Conservation (phyloP, 2,797 vertebrate genomes). For the Periparus ater region DNA sequence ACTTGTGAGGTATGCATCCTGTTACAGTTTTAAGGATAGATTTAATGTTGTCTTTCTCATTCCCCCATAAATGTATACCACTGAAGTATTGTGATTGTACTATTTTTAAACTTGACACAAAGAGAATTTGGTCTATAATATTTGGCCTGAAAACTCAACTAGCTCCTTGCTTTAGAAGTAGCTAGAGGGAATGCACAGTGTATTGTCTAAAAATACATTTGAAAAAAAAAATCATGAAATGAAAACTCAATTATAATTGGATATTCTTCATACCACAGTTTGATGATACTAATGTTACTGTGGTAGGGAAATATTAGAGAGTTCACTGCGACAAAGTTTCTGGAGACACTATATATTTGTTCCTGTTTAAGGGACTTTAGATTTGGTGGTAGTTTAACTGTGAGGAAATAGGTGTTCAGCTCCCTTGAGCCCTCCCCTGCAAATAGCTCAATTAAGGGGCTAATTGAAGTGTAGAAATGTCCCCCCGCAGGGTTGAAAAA, state of each 20-base stretch:
- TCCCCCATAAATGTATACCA: neutral
- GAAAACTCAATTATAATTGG: neutral
- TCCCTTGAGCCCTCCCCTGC: slow-evolving; percentile 32
- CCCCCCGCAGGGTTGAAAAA: neutral
- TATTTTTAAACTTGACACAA: neutral
- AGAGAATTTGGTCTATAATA: neutral
- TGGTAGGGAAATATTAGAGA: neutral
- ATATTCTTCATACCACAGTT: neutral
- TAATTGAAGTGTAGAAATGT: slow-evolving; percentile 35
- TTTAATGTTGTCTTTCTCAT: neutral
- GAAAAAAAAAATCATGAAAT: neutral
- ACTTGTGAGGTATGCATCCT: neutral
- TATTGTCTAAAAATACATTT: neutral
- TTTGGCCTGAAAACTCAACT: neutral
- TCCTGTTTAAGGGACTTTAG: slow-evolving; percentile 17
- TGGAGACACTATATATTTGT: neutral
- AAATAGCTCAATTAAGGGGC: slow-evolving; percentile 58
- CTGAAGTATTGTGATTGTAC: neutral
- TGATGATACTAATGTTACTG: neutral
- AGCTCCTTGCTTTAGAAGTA: neutral
- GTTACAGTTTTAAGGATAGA: neutral
- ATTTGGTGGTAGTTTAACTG: neutral
- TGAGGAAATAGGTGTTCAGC: neutral
- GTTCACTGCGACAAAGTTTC: neutral
- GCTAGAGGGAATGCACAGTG: neutral